Evolutionary conservation across 2,888 invertebrate species (phyloP).

Genomic region (Thyatira batis): DNA sequence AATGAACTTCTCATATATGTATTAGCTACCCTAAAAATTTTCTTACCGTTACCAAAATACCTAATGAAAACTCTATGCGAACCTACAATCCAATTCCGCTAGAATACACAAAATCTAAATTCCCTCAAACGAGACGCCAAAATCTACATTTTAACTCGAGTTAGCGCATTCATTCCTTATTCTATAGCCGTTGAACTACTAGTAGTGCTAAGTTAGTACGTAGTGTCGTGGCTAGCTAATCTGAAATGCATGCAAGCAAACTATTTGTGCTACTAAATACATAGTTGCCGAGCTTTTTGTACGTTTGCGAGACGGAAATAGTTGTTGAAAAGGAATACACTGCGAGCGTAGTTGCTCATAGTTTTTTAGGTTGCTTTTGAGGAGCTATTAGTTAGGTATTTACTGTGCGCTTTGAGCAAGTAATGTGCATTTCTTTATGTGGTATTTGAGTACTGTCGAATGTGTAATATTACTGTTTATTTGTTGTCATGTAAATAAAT

Average conservation of each 20-base stretch:
- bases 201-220: conserved; percentile 24
- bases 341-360: neutral
- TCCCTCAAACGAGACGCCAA: neutral
- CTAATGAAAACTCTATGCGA: too few species aligned
- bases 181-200: conserved; percentile 12
- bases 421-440: too few species aligned
- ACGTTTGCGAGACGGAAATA: conserved; percentile 13
- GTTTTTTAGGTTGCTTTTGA: neutral
- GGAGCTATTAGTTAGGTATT: too few species aligned
- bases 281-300: conserved; percentile 36
- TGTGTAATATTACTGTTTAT: too few species aligned
- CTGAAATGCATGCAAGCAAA: conserved; percentile 53
- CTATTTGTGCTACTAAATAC: conserved; percentile 51
- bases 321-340: conserved; percentile 1
- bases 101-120: neutral
- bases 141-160: neutral
- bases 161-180: neutral
- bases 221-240: conserved; percentile 41
- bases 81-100: too few species aligned
- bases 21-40: too few species aligned
- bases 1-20: too few species aligned
- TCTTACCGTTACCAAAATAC: too few species aligned
- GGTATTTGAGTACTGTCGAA: too few species aligned
- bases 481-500: too few species aligned
- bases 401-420: neutral